A percentile compares a stretch with the other conserved stretches of the same genome.
These are phyloP conservation scores for Bagarius yarrelli DNA, from an alignment of 2,113 vertebrate species.

Conservation along the genomic window DNA sequence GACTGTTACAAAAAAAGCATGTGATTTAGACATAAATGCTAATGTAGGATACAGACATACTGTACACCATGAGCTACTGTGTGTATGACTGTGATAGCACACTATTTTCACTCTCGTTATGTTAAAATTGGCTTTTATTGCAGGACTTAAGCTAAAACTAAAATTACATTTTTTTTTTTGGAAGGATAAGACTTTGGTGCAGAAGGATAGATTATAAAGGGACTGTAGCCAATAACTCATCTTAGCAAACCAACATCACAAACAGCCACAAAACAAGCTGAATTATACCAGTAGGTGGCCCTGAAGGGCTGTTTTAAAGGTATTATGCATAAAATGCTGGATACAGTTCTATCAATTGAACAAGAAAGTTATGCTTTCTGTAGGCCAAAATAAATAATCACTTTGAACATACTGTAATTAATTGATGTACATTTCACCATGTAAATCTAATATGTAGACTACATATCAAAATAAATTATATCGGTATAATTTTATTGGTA, in stretches of 20 bases:
- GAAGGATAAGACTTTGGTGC: background rate
- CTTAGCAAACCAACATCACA: background rate
- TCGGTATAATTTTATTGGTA: background rate
- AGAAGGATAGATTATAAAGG: background rate
- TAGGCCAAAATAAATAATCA: background rate
- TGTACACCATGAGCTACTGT: background rate
- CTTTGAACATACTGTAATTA: background rate
- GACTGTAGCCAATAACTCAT: background rate
- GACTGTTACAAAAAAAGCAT: background rate
- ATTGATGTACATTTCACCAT: background rate
- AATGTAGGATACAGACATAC: no score
- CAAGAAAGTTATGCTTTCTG: background rate
- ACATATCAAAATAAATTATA: background rate
- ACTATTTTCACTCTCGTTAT: no score
- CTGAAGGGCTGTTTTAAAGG: constrained; percentile 19
- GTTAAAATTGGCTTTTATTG: background rate
- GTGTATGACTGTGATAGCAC: background rate
- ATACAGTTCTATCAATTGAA: background rate
- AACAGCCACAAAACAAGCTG: background rate
- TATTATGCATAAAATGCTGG: background rate
- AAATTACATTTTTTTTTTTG: background rate
- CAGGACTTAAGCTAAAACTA: background rate
- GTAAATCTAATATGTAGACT: background rate
- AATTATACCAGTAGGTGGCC: constrained; percentile 9
- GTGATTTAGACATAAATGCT: background rate